phyloP scores from a whole-genome alignment of 2,797 vertebrate genomes.

The Spinibarbus caldwelli region DNA sequence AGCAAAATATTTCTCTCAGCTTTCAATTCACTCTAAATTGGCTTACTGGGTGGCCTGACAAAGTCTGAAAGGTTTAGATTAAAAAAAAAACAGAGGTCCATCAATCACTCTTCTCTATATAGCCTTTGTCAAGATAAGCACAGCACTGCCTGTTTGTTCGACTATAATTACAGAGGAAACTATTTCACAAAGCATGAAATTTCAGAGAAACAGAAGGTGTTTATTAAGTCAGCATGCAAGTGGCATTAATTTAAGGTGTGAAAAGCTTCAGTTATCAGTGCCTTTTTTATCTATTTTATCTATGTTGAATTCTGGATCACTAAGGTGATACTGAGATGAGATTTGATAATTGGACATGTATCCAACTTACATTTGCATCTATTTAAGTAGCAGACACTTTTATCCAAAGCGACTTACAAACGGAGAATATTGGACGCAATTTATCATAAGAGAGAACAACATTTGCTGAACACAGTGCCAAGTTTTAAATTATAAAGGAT shows the following conservation, averaged over 20 bases:
- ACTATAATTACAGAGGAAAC: constrained; percentile 33
- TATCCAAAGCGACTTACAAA: not conserved
- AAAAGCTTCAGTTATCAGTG: constrained; percentile 1
- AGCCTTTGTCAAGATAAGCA: constrained; percentile 35
- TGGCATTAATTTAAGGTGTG: not conserved
- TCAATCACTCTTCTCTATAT: constrained; percentile 37
- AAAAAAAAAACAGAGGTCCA: not conserved
- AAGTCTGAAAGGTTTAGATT: constrained; percentile 34
- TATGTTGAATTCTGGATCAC: not conserved
- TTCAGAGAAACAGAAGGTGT: constrained; percentile 2
- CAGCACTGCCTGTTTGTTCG: not conserved
- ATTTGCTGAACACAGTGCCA: not conserved
- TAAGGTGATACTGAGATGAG: not conserved
- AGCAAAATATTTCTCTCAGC: constrained; percentile 42
- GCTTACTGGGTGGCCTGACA: constrained; percentile 33
- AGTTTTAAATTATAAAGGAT: not conserved
- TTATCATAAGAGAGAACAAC: not conserved
- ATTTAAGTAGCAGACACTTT: not conserved
- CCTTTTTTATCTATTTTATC: not conserved
- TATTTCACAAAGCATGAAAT: not conserved
- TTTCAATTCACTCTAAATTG: constrained; percentile 29
- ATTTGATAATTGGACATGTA: not conserved
- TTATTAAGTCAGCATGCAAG: not conserved
- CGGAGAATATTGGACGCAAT: not conserved
- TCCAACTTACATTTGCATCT: not conserved